These are phyloP conservation scores for Plecturocebus donacophilus DNA, from an alignment of 2,113 vertebrate genomes.

Conservation along the genomic window DNA sequence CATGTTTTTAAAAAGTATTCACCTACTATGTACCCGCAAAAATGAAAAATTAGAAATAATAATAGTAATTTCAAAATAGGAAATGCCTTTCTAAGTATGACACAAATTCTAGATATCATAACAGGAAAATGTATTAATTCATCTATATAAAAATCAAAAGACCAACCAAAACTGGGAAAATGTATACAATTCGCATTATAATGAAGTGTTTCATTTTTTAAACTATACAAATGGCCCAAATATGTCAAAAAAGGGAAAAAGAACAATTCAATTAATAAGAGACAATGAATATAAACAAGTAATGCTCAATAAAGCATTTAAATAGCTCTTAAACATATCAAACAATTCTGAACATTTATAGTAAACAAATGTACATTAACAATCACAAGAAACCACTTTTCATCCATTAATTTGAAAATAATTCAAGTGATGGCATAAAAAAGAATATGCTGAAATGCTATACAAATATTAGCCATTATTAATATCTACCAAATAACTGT, in stretches of 20 bases:
- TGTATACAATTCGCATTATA: background rate
- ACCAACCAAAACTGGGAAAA: background rate
- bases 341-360: background rate
- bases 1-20: background rate
- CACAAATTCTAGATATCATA: background rate
- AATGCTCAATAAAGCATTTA: background rate
- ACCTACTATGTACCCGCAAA: too few relatives aligned
- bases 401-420: background rate
- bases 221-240: background rate
- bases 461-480: background rate
- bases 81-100: background rate
- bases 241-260: background rate
- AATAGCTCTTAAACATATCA: background rate
- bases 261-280: background rate
- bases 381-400: background rate
- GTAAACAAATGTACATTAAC: background rate
- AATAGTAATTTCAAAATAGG: background rate
- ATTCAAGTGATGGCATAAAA: background rate
- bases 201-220: background rate
- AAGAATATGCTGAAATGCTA: background rate
- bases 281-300: background rate
- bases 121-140: background rate
- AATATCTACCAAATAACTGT: background rate
- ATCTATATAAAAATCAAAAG: background rate
- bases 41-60: too few relatives aligned